phyloP scores from a whole-genome alignment of 1,140 invertebrate species.

The Cydia fagiglandana region DNA sequence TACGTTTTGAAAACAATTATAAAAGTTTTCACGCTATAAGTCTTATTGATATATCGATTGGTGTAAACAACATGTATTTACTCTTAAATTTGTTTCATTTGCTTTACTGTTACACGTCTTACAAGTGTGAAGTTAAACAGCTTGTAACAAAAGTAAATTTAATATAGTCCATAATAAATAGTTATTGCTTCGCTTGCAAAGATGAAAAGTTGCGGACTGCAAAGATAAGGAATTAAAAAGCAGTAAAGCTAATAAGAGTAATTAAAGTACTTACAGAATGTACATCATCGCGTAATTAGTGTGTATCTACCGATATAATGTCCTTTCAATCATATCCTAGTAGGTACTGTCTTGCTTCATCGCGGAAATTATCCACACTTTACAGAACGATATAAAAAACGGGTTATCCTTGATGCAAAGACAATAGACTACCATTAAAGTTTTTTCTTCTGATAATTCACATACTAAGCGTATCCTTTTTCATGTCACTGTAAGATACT shows the following conservation, averaged over 20 bases:
- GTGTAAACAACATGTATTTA: no score
- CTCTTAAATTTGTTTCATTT: no score
- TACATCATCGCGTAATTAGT: conserved; percentile 3
- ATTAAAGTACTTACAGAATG: background rate
- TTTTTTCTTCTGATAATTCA: conserved; percentile 49
- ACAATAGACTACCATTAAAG: conserved; percentile 61
- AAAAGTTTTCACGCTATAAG: conserved; percentile 23
- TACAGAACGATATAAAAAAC: conserved; percentile 56
- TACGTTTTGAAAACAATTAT: conserved; percentile 25
- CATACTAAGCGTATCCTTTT: conserved; percentile 54
- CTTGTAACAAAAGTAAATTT: no score
- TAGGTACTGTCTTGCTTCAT: conserved; percentile 42
- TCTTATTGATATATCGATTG: background rate
- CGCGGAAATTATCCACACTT: conserved; percentile 61
- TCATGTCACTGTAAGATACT: conserved; percentile 45
- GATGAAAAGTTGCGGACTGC: background rate
- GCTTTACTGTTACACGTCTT: no score
- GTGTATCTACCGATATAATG: conserved; percentile 3
- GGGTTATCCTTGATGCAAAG: conserved; percentile 60
- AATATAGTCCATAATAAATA: no score
- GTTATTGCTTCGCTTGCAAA: background rate
- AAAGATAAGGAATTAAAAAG: background rate
- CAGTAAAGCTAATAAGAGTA: background rate
- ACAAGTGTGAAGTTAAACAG: no score
- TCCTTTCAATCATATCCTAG: conserved; percentile 35